Base-by-base conservation (phyloP, 1,140 invertebrate species). In the Ostrea edulis region DNA sequence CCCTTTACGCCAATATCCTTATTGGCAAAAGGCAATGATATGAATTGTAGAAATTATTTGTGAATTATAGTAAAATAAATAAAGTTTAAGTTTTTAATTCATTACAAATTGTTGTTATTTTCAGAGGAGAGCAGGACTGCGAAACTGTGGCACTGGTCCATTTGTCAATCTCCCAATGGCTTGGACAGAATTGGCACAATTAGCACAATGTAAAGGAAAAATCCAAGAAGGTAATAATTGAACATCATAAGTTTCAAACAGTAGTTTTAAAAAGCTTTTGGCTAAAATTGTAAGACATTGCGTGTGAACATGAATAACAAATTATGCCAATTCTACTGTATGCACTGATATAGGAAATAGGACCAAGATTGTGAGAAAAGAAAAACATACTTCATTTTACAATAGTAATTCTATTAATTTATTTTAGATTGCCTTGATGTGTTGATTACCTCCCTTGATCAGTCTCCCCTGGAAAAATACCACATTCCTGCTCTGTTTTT, bases 401-500 rank as follows among this genome's bases (percentile, higher is more conserved):
- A 55, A 55, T 12, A 55, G 14, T 62, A 20, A 62, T 62, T n/a
- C 20, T 20, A 0, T n/a, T n/a, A n/a, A n/a, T 55, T 22, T 44
- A 88, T 90, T 91, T 55, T 91, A 95, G 94, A 95, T 51, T 94
- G 94, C 90, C 88, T 95, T 53, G 93, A 94, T 91, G 91, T 93
- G 7, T 89, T 95, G 87, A 92, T 95, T 44, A 90, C 90, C 52
- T 94, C 95, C 22, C 89, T 95, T 65, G 93, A 94, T 84, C 92
- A 94, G 77, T 93, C 94, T 52, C 93, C 94, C 8, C 58, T 95
- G 54, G 91, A 93, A 81, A 92, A 90, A 77, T 92, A 92, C 52
- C 94, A 95, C 52, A 94, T 95, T 51, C 94, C 94, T 8, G 94
- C 94, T 2, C 90, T 95, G 29, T 95, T 95, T 86, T 95, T 94